phyloP scores from a whole-genome alignment of 2,797 vertebrate genomes.

The Manis crassicaudata region DNA sequence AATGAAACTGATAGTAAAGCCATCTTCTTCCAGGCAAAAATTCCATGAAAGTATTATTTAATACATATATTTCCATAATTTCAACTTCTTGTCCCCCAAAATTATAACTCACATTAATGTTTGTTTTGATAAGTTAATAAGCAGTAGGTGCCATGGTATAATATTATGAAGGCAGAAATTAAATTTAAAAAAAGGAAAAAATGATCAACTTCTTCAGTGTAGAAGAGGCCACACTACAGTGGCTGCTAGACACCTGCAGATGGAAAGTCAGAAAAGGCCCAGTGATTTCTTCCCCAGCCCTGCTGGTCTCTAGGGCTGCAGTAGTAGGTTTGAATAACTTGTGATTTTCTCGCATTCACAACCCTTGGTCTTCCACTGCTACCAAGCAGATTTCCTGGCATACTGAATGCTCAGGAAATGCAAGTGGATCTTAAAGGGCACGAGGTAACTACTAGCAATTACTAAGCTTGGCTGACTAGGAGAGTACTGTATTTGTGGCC shows the following conservation, averaged over 20 bases:
- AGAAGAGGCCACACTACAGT: neutral
- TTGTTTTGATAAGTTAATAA: constrained; percentile 28
- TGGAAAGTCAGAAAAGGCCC: neutral
- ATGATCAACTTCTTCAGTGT: neutral
- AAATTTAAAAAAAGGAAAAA: neutral
- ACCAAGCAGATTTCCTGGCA: constrained; percentile 7
- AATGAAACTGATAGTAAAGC: neutral
- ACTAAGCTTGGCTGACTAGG: neutral
- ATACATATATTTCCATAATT: neutral
- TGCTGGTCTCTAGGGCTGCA: neutral
- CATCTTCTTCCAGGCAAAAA: constrained; percentile 27
- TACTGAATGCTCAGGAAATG: neutral
- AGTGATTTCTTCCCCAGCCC: neutral
- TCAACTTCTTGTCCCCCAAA: neutral
- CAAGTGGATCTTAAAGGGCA: neutral
- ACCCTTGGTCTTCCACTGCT: neutral
- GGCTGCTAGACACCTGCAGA: neutral
- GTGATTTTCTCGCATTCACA: neutral
- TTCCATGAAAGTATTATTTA: neutral
- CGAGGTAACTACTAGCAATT: neutral
- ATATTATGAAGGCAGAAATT: neutral
- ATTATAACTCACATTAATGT: constrained; percentile 13
- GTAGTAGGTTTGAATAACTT: neutral
- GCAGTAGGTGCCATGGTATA: neutral
- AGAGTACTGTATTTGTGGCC: neutral